Evolutionary conservation across 2,888 invertebrate genomes (phyloP).

Genomic region (Cecidostiba fungosa): DNA sequence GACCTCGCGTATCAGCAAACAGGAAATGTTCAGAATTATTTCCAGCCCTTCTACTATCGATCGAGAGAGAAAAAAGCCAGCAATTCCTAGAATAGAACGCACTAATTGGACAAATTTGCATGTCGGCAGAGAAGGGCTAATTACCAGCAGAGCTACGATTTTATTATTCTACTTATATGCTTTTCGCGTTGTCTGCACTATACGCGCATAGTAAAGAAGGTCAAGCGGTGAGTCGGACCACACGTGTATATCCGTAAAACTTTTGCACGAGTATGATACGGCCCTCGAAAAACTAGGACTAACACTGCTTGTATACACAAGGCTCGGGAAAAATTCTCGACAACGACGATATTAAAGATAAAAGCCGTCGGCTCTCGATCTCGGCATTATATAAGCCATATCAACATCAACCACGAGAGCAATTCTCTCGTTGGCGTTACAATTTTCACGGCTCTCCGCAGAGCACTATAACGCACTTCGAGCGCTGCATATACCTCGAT

Average conservation of each 20-base stretch:
- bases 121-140: neutral
- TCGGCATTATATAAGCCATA: too few species aligned
- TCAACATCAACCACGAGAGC: neutral
- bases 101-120: neutral
- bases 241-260: neutral
- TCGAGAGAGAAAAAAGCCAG: neutral
- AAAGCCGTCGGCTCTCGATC: neutral
- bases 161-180: neutral
- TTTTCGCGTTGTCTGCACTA: neutral
- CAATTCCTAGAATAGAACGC: neutral
- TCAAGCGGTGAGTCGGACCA: neutral
- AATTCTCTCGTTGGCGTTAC: neutral
- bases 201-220: neutral
- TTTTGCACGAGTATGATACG: neutral
- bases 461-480: neutral
- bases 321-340: neutral
- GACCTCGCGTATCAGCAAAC: neutral
- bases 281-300: slow-evolving; percentile 1
- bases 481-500: neutral
- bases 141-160: neutral
- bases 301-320: neutral
- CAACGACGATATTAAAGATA: neutral
- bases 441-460: neutral
- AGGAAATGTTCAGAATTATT: neutral
- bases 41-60: neutral